Evolutionary conservation across 2,113 vertebrate species (phyloP), one percentile per base, ranked within the genome.

Genomic region (Vidua macroura): DNA sequence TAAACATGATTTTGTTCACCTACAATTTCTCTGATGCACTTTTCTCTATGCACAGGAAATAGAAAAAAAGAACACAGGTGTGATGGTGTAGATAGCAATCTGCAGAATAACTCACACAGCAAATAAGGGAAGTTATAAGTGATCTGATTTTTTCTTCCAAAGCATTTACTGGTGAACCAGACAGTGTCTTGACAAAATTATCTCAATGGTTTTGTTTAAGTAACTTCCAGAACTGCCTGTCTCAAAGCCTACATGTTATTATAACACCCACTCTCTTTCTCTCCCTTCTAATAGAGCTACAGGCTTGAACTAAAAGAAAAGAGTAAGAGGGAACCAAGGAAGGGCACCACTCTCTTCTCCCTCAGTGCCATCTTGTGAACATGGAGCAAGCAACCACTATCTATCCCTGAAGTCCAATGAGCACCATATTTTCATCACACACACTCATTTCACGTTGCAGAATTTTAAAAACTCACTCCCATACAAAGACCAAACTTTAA

Each of bases 191-290:
- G 83, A 92, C 56, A 95, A 91, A 97, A 95, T 77, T 11, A 96
- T 79, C 86, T 91, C 92, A 94, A 89, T 93, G 92, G 77, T 94
- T 96, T 97, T 95, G 84, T 93, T 96, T 95, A 88, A 96, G 90
- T 76, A 97, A 92, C 96, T 97, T 96, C 96, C 79, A 76, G 92
- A 92, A 94, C 93, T 63, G 72, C 79, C 63, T 95, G 91, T 94
- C 91, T 96, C 83, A 82, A 94, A 86, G 85, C 78, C 97, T 96
- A 96, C 80, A 7, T 76, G 91, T 91, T 95, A 97, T 97, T 96
- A 96, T 13, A 95, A 94, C 93, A 95, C 93, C 84, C 82, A 97
- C 96, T 84, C 75, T 84, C 81, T 92, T 95, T 89, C 68, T 87
- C 82, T 95, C 51, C 96, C 37, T 55, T 88, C 77, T 92, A 84